Evolutionary conservation across 2,797 vertebrate genomes (phyloP).

Genomic region (Cuniculus paca): DNA sequence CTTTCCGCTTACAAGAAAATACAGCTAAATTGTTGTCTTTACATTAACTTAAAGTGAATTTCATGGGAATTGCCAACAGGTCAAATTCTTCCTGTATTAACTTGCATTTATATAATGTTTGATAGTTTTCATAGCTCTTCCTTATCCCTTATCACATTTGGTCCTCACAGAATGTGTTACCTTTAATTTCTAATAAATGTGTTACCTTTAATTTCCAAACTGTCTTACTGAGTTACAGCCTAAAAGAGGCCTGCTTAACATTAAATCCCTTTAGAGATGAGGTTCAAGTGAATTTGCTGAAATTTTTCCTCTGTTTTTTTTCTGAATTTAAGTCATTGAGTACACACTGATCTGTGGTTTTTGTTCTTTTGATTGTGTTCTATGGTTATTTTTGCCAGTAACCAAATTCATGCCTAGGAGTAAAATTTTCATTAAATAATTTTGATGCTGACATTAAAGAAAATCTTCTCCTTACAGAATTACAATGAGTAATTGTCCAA

Average conservation of each 20-base stretch:
- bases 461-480: not conserved
- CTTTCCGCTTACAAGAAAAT: not conserved
- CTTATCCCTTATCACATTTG: not conserved
- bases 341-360: not conserved
- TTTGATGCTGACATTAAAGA: not conserved
- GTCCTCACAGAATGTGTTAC: not conserved
- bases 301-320: not conserved
- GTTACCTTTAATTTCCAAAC: constrained; percentile 27
- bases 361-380: not conserved
- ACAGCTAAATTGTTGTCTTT: not conserved
- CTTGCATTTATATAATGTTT: constrained; percentile 33
- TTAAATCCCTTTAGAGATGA: not conserved
- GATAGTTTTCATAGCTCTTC: constrained; percentile 17
- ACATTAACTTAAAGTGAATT: not conserved
- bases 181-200: not conserved
- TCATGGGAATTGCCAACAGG: not conserved
- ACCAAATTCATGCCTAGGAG: not conserved
- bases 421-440: constrained; percentile 43
- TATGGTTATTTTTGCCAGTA: not conserved
- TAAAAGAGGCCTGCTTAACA: not conserved
- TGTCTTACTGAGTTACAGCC: not conserved
- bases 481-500: not conserved
- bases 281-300: not conserved
- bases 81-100: constrained; percentile 15
- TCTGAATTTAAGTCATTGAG: not conserved